Evolutionary conservation across 2,888 invertebrate species (phyloP), one percentile per base, ranked within the genome.

Genomic region (Trachelus troglodyta): DNA sequence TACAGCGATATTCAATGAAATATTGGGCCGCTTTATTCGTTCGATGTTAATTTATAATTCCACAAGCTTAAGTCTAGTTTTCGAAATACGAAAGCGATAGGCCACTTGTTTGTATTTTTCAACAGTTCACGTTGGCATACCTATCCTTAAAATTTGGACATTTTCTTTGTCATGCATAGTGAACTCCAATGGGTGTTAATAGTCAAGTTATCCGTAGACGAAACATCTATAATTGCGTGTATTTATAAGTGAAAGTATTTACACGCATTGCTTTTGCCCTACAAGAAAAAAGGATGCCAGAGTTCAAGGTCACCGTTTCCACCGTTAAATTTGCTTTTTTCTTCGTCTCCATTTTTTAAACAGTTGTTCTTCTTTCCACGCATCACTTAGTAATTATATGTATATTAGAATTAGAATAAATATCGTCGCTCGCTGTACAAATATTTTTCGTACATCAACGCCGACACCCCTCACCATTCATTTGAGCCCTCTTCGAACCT

Each of bases 391-490:
- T 6, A 9, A 23, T 23, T 56, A 56, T 23, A 56, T 2, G 23
- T 23, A 23, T 23, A 56, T 9, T 56, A 56, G 23, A 23, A 56
- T 23, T 23, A 56, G 79, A 79, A 81, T 82, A 83, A 82, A 83
- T 83, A 80, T 82, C 79, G 75, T 69, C 71, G 34, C 76, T 79
- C 76, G 79, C 56, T 56, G 23, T 9, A 56, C 9, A 56, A 56
- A 56, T 56, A 56, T 56, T 56, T 23, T 9, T 56, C 56, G 23
- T 9, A 56, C 9, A 23, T 9, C 23, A 56, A 56, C 56, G 23
- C 23, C 4, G 56, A 56, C 56, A 56, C 23, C 23, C 6, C 23
- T 15, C 23, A 2, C 23, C 9, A 23, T 15, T 56, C 56, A 23
- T 56, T 56, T 9, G 15, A 56, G 15, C 23, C 23, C 56, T 56